A percentile compares a stretch with the other conserved stretches of the same genome.
Conservation (phyloP, 2,113 vertebrate genomes). For the Pterophyllum scalare region DNA sequence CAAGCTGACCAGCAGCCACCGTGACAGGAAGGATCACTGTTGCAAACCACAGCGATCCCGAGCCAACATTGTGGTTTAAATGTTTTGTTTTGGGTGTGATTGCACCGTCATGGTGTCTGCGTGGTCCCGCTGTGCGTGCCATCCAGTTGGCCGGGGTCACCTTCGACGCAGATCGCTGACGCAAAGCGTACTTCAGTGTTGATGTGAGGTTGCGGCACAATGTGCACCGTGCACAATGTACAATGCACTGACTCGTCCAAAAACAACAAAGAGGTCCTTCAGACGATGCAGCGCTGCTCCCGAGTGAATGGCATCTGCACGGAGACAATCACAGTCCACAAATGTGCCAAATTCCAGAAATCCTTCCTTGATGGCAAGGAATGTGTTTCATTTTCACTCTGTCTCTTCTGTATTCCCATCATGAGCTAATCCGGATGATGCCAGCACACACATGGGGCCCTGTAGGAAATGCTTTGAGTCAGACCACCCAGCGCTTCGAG, state of each 20-base stretch:
- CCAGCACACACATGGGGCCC: slow-evolving; percentile 19
- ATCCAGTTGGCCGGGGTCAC: slow-evolving; percentile 46
- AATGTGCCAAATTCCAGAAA: slow-evolving; percentile 53
- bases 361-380: not conserved
- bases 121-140: not conserved
- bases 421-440: slow-evolving; percentile 48
- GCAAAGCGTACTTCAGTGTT: slow-evolving; percentile 6
- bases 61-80: slow-evolving; percentile 30
- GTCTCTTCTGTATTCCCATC: slow-evolving; percentile 26
- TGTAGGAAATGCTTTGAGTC: slow-evolving; percentile 49
- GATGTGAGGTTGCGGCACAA: not conserved
- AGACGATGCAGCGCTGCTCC: not conserved
- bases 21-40: slow-evolving; percentile 32
- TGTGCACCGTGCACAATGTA: not conserved
- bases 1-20: slow-evolving; percentile 1
- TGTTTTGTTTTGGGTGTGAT: slow-evolving; percentile 31
- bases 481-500: slow-evolving; percentile 42
- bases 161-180: slow-evolving; percentile 44
- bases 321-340: slow-evolving; percentile 41
- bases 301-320: not conserved
- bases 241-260: slow-evolving; percentile 53
- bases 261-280: slow-evolving; percentile 36
- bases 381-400: slow-evolving; percentile 38
- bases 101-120: slow-evolving; percentile 7
- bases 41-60: not conserved